phyloP scores from a whole-genome alignment of 2,888 invertebrate genomes.

The Gastrophysa polygoni region DNA sequence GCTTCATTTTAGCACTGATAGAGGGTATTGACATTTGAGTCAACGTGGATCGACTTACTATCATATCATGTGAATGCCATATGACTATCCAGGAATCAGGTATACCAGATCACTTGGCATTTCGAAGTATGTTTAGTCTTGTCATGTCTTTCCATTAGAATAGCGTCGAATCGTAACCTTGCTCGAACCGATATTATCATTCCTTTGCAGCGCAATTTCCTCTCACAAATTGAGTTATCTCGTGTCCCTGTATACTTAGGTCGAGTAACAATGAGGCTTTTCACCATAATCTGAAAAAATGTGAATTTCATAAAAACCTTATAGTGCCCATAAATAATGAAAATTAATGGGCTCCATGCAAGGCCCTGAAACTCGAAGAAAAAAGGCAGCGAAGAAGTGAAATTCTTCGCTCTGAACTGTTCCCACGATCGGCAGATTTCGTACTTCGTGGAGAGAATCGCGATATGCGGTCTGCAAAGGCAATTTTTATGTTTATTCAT shows the following conservation, averaged over 20 bases:
- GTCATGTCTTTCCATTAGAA: no score
- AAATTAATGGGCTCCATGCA: constrained; percentile 11
- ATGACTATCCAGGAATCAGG: no score
- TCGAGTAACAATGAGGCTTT: constrained; percentile 10
- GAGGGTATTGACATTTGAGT: no score
- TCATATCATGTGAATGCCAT: no score
- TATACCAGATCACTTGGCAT: no score
- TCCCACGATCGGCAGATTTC: constrained; percentile 15
- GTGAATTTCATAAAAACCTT: constrained; percentile 11
- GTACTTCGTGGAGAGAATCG: constrained; percentile 2
- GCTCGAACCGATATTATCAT: neutral
- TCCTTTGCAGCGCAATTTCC: neutral
- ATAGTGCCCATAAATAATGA: constrained; percentile 15
- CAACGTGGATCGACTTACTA: no score
- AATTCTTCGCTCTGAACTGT: constrained; percentile 11
- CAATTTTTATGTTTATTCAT: constrained; percentile 9
- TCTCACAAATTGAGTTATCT: neutral
- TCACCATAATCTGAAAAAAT: constrained; percentile 4
- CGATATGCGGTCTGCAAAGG: neutral
- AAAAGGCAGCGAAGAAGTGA: constrained; percentile 6
- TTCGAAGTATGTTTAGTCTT: no score
- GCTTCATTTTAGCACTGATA: no score
- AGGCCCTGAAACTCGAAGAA: constrained; percentile 10
- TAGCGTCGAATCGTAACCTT: neutral
- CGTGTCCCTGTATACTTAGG: neutral